These are phyloP conservation scores for Formicarius rufipectus DNA, from an alignment of 2,113 vertebrate species.

Conservation along the genomic window DNA sequence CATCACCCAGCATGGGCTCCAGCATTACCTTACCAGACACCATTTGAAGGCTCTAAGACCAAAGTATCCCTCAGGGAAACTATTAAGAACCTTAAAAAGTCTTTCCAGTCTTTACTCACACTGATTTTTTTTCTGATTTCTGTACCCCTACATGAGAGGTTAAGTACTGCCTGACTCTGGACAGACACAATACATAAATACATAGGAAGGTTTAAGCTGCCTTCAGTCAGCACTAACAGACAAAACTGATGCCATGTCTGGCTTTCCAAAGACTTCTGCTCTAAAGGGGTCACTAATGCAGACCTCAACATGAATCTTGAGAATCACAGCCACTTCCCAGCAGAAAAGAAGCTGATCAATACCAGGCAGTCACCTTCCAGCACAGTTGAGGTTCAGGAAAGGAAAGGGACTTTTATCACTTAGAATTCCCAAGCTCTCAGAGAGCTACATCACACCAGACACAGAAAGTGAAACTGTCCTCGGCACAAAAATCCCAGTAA, in stretches of 20 bases:
- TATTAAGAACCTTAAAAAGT: neutral
- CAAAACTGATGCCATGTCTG: neutral
- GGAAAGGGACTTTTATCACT: neutral
- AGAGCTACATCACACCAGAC: neutral
- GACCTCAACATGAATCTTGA: neutral
- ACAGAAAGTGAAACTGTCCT: neutral
- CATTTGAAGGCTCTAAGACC: neutral
- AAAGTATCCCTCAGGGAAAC: neutral
- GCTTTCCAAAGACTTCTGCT: neutral
- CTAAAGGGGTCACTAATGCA: neutral
- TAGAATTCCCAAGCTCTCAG: neutral
- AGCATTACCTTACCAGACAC: neutral
- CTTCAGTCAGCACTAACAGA: neutral
- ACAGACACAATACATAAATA: neutral
- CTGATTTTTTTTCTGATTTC: neutral
- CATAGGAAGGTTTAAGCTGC: neutral
- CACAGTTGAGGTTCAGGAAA: neutral
- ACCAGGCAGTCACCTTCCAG: neutral
- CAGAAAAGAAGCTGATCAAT: neutral
- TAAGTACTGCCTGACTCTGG: neutral
- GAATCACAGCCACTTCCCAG: neutral
- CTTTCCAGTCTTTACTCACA: neutral
- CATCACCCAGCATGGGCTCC: neutral
- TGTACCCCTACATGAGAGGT: neutral
- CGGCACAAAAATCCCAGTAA: neutral